These are phyloP conservation scores for Agrochola circellaris DNA, from an alignment of 2,888 invertebrate species.

Conservation along the genomic window DNA sequence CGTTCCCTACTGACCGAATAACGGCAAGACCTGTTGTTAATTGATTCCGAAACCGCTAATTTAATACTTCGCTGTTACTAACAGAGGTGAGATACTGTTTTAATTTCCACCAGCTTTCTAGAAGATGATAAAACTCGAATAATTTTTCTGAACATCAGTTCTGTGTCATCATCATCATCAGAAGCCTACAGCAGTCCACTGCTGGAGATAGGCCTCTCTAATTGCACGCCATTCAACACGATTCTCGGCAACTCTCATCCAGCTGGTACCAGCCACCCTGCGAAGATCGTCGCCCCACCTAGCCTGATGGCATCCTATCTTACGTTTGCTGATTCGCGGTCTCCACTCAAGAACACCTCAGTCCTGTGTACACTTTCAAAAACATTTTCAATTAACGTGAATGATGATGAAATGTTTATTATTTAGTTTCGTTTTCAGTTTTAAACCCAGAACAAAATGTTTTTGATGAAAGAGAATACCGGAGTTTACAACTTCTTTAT, in stretches of 20 bases:
- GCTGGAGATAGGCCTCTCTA: too few relatives aligned
- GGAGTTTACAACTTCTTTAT: constrained; percentile 25
- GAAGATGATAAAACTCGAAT: not conserved
- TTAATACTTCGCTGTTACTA: constrained; percentile 44
- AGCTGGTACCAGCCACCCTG: too few relatives aligned
- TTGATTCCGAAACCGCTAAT: constrained; percentile 52
- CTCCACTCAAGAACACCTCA: too few relatives aligned
- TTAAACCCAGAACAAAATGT: not conserved
- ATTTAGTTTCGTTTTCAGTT: constrained; percentile 32
- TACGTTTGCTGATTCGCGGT: too few relatives aligned
- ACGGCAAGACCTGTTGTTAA: constrained; percentile 48
- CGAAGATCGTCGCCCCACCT: too few relatives aligned
- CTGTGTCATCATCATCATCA: not conserved
- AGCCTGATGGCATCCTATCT: too few relatives aligned
- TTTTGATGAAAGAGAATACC: constrained; percentile 18
- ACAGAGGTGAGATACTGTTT: constrained; percentile 22
- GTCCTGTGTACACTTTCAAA: constrained; percentile 14
- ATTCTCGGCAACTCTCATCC: too few relatives aligned
- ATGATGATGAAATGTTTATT: constrained; percentile 36
- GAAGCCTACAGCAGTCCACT: too few relatives aligned
- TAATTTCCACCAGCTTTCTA: constrained; percentile 29
- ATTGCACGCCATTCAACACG: too few relatives aligned
- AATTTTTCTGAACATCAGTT: not conserved
- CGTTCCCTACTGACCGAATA: constrained; percentile 52
- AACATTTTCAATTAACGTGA: constrained; percentile 39